These are phyloP conservation scores for Apocheima hispidaria DNA, from an alignment of 2,888 invertebrate genomes.

Conservation along the genomic window DNA sequence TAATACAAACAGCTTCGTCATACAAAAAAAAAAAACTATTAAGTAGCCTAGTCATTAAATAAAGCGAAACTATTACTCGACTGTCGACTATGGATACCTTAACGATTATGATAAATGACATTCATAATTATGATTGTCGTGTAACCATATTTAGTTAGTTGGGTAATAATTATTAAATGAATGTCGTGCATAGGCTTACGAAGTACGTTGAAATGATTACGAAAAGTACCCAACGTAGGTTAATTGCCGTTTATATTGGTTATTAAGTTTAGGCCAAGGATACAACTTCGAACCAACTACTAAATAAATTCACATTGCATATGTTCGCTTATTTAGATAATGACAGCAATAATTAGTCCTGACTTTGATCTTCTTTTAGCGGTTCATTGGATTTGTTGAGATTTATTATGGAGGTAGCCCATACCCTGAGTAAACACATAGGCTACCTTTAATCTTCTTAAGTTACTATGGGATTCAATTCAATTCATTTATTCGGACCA, in stretches of 20 bases:
- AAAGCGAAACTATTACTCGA: neutral
- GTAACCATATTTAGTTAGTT: constrained; percentile 15
- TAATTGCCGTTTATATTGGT: neutral
- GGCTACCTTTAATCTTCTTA: too few relatives aligned
- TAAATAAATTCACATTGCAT: too few relatives aligned
- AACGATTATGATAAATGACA: constrained; percentile 23
- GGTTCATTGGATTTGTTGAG: too few relatives aligned
- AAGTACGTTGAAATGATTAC: neutral
- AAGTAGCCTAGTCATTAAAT: neutral
- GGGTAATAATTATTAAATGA: constrained; percentile 11
- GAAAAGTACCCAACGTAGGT: neutral
- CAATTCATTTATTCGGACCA: too few relatives aligned
- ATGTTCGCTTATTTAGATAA: too few relatives aligned
- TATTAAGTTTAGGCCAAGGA: neutral
- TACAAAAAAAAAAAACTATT: too few relatives aligned
- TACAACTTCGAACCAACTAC: neutral
- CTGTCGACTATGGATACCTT: constrained; percentile 17
- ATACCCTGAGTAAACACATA: too few relatives aligned
- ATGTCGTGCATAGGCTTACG: neutral
- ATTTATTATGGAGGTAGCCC: too few relatives aligned
- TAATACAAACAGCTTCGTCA: too few relatives aligned
- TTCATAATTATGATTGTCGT: constrained; percentile 21
- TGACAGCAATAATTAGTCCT: too few relatives aligned
- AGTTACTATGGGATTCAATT: too few relatives aligned
- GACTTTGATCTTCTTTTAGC: too few relatives aligned